Conservation (phyloP, 2,113 vertebrate genomes). For the Elgaria multicarinata region DNA sequence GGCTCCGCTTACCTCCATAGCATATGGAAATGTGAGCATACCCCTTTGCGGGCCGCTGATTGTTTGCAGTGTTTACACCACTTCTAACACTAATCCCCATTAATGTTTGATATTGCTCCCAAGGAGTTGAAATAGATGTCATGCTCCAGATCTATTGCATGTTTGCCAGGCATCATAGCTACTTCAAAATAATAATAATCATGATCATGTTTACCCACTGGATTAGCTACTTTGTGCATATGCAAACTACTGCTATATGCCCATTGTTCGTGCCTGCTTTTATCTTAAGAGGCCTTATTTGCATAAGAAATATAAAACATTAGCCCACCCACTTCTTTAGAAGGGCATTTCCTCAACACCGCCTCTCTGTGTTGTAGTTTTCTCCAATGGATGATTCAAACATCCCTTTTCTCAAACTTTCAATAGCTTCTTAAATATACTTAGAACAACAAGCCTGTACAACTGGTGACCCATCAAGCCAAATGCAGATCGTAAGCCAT, state of each 20-base stretch:
- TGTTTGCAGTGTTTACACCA: slow-evolving; percentile 81
- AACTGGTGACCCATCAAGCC: neutral
- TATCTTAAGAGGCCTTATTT: slow-evolving; percentile 25
- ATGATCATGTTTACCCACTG: slow-evolving; percentile 46
- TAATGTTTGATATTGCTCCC: slow-evolving; percentile 83
- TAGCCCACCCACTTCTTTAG: slow-evolving; percentile 4
- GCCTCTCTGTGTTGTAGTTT: neutral
- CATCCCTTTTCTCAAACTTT: neutral
- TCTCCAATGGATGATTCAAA: neutral
- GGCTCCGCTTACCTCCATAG: slow-evolving; percentile 76
- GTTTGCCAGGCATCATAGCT: slow-evolving; percentile 42
- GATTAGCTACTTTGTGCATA: slow-evolving; percentile 46
- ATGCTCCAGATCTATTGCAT: slow-evolving; percentile 72
- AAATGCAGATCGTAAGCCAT: neutral
- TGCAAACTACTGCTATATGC: slow-evolving; percentile 44
- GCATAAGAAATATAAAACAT: slow-evolving; percentile 37
- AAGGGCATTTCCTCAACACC: neutral
- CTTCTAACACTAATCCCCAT: slow-evolving; percentile 83
- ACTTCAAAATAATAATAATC: slow-evolving; percentile 27
- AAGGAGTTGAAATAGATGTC: slow-evolving; percentile 77
- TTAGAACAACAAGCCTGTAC: neutral
- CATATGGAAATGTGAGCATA: slow-evolving; percentile 80
- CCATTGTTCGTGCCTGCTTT: slow-evolving; percentile 41
- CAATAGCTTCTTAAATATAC: neutral
- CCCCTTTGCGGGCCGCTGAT: slow-evolving; percentile 63